Base-by-base conservation (phyloP, 2,888 invertebrate genomes). In the Oligia latruncula region DNA sequence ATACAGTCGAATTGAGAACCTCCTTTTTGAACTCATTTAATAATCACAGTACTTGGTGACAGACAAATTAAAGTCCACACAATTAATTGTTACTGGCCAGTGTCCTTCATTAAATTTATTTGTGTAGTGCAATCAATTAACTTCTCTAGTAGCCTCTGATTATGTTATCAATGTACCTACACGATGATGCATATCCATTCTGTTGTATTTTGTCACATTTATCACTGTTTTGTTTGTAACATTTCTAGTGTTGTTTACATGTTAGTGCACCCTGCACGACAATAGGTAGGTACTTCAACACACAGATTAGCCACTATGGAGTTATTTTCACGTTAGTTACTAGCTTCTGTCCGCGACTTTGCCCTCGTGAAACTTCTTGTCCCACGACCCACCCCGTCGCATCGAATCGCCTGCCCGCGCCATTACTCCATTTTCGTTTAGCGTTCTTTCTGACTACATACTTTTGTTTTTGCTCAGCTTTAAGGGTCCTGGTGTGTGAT, bases 131-230 rank as follows among this genome's bases (percentile, higher is more conserved):
- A 90, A 90, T 89, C 29, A 29, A 29, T 29, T 35, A 89, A 87
- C 88, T 88, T 86, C 81, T 86, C 77, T 81, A 76, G 82, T 81
- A 83, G 84, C 77, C 77, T 71, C 52, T 81, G 86, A 88, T 85
- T 85, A 89, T 84, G 85, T 85, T 88, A 90, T 89, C 89, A 87
- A 75, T 68, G 66, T n/a, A 40, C 8, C 5, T 71, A 71, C 40
- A 17, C 72, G 60, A 82, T 92, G 92, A 91, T 76, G 93, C 92
- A 93, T 86, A 82, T 88, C 83, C 85, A 87, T 82, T 76, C 70
- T 81, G 73, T 79, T 77, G 60, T 58, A 82, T 72, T 74, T 68
- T 77, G 67, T 62, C 43, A 77, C 58, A 65, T 65, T 77, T 68
- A 74, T 80, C 76, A 68, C 46, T 11, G 62, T 58, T 70, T 80